A percentile compares a stretch with the other conserved stretches of the same genome.
Conservation (phyloP, 2,797 vertebrate genomes). For the Scyliorhinus canicula region DNA sequence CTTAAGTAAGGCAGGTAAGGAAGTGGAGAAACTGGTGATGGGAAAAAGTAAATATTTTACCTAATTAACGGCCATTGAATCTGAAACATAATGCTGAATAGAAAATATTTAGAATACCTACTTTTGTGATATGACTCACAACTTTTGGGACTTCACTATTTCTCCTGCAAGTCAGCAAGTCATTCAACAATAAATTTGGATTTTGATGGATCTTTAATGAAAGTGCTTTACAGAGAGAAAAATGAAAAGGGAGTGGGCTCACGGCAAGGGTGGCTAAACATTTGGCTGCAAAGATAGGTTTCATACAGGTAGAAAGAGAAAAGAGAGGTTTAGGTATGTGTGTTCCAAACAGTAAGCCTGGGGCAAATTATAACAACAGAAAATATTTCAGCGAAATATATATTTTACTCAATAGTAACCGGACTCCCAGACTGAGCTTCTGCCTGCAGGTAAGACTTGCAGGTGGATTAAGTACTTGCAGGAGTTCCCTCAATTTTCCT, state of each 20-base stretch:
- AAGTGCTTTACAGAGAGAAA: background rate
- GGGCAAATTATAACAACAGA: background rate
- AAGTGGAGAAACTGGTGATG: background rate
- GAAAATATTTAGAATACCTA: background rate
- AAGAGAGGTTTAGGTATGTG: no score
- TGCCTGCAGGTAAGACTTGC: background rate
- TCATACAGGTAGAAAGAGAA: no score
- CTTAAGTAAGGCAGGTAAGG: background rate
- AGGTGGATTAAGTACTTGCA: background rate
- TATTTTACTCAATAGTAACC: conserved; percentile 6
- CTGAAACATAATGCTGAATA: background rate
- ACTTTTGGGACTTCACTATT: background rate
- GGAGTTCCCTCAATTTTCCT: background rate
- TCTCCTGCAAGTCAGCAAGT: background rate
- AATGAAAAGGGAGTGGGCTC: background rate
- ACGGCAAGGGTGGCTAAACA: background rate
- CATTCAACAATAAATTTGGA: background rate
- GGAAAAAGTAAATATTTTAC: background rate
- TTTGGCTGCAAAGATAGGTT: background rate
- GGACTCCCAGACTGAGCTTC: background rate
- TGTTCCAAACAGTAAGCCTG: background rate
- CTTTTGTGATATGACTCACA: background rate
- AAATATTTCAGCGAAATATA: background rate
- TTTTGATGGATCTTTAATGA: background rate
- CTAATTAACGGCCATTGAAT: background rate